A percentile compares a stretch with the other conserved stretches of the same genome.
Conservation (phyloP, 2,888 invertebrate species). For the Synergus gifuensis region DNA sequence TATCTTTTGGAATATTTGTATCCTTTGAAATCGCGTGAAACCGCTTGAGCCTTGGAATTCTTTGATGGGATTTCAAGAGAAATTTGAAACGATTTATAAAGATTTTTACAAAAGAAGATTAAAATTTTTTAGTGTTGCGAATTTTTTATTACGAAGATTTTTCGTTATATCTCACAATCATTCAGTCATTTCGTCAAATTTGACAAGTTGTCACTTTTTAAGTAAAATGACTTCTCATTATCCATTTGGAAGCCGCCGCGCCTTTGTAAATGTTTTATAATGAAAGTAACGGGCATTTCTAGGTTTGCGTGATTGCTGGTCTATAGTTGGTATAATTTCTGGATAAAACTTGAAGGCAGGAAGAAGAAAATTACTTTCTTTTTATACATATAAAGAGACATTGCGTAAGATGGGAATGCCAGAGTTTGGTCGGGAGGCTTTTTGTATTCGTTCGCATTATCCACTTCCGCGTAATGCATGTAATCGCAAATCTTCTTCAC, state of each 20-base stretch:
- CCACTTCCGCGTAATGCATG: not conserved
- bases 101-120: no score
- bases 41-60: no score
- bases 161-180: not conserved
- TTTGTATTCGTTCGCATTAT: slow-evolving; percentile 27
- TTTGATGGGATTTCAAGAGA: no score
- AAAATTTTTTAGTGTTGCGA: no score
- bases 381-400: slow-evolving; percentile 38
- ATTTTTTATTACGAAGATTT: no score
- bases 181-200: not conserved
- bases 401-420: slow-evolving; percentile 37
- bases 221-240: not conserved
- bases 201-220: not conserved
- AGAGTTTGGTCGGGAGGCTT: slow-evolving; percentile 20
- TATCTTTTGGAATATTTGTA: no score
- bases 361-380: slow-evolving; percentile 42
- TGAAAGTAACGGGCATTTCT: slow-evolving; percentile 38
- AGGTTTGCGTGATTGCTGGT: slow-evolving; percentile 36
- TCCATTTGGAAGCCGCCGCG: slow-evolving; percentile 13
- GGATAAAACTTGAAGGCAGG: slow-evolving; percentile 39
- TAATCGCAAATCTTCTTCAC: slow-evolving; percentile 1
- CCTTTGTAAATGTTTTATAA: slow-evolving; percentile 35
- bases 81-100: no score
- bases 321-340: slow-evolving; percentile 37
- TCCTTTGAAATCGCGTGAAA: no score